Conservation (phyloP, 2,113 vertebrate genomes). For the Rhizomys pruinosus region DNA sequence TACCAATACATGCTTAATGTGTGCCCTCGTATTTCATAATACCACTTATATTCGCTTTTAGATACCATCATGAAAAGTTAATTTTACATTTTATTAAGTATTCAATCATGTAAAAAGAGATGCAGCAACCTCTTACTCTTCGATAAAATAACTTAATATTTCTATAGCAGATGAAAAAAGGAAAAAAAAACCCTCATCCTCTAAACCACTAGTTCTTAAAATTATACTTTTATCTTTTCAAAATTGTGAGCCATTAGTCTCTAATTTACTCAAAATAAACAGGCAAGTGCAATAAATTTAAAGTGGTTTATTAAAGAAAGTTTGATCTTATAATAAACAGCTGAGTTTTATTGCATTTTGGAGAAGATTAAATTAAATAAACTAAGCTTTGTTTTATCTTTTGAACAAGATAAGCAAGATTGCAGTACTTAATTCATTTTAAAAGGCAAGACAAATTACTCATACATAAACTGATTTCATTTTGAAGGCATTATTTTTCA, state of each 20-base stretch:
- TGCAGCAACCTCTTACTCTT: not conserved
- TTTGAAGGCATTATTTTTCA: slow-evolving; percentile 66
- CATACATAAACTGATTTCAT: slow-evolving; percentile 14
- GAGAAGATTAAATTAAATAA: slow-evolving; percentile 74
- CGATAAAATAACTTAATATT: slow-evolving; percentile 33
- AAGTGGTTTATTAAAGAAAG: slow-evolving; percentile 66
- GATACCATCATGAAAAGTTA: not conserved
- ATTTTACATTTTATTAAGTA: slow-evolving; percentile 42
- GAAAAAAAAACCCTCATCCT: slow-evolving; percentile 29
- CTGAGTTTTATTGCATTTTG: slow-evolving; percentile 54
- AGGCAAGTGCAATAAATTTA: slow-evolving; percentile 58
- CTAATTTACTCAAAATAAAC: slow-evolving; percentile 68
- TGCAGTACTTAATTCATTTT: slow-evolving; percentile 56
- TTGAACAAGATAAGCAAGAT: slow-evolving; percentile 55
- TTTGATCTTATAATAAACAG: slow-evolving; percentile 60
- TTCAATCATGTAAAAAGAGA: slow-evolving; percentile 42
- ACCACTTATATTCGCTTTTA: not conserved
- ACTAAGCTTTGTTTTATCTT: slow-evolving; percentile 61
- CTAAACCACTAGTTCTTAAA: slow-evolving; percentile 42
- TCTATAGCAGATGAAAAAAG: slow-evolving; percentile 25
- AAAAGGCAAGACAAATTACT: slow-evolving; percentile 70
- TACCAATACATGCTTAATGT: not conserved
- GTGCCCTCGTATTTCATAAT: not conserved
- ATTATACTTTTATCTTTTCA: slow-evolving; percentile 48
- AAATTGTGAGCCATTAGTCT: slow-evolving; percentile 29